Evolutionary conservation across 2,113 vertebrate genomes (phyloP).

Genomic region (Erinaceus europaeus): DNA sequence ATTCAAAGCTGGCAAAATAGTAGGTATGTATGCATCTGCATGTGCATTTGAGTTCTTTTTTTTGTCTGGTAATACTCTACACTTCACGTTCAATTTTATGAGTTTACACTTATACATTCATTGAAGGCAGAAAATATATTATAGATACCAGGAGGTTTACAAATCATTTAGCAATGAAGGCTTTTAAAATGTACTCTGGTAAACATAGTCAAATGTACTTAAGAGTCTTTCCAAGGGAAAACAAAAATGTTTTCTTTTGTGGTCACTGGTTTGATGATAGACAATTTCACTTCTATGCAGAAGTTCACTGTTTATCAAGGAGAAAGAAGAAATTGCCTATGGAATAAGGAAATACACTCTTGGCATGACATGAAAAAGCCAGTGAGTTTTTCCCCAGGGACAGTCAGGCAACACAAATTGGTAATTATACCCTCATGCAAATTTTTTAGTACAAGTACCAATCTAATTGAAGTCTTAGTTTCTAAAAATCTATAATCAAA

Average conservation of each 20-base stretch:
- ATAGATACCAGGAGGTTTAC: background rate
- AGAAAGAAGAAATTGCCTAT: background rate
- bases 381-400: background rate
- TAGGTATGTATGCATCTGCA: background rate
- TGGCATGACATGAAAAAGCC: background rate
- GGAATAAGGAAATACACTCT: background rate
- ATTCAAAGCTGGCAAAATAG: background rate
- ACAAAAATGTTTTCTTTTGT: slow-evolving; percentile 44
- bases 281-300: background rate
- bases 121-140: slow-evolving; percentile 17
- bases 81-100: background rate
- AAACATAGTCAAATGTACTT: background rate
- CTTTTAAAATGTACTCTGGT: background rate
- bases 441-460: slow-evolving; percentile 1
- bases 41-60: background rate
- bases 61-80: background rate
- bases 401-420: background rate
- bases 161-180: background rate
- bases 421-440: background rate
- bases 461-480: slow-evolving; percentile 6
- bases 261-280: slow-evolving; percentile 36
- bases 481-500: background rate
- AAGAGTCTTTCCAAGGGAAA: slow-evolving; percentile 4
- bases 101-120: slow-evolving; percentile 10
- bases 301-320: slow-evolving; percentile 29